Percentiles rank a stretch among this genome's conserved stretches.
These are phyloP conservation scores for Uloborus diversus DNA, from an alignment of 1,140 invertebrate species.

Conservation along the genomic window DNA sequence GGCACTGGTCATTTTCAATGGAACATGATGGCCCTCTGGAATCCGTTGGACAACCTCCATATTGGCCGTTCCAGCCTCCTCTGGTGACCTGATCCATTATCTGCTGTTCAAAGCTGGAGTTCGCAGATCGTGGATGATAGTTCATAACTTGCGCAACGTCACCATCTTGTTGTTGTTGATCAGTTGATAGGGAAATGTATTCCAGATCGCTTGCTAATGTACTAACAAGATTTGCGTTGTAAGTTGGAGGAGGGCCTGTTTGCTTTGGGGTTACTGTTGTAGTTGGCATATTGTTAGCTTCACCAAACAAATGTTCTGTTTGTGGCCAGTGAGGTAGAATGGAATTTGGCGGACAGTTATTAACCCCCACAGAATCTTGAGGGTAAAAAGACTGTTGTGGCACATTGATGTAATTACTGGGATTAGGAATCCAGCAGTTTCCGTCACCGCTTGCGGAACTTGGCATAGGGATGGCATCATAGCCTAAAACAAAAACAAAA, in stretches of 20 bases:
- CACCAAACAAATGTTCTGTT: background rate
- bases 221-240: too few relatives aligned
- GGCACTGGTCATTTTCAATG: too few relatives aligned
- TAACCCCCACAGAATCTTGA: background rate
- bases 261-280: background rate
- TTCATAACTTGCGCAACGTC: background rate
- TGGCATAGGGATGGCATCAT: slow-evolving; percentile 9
- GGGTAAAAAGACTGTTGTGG: slow-evolving; percentile 17
- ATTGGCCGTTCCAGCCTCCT: background rate
- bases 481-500: slow-evolving; percentile 5
- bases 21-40: background rate
- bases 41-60: background rate
- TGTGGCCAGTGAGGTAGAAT: background rate
- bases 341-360: background rate
- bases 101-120: background rate
- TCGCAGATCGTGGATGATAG: background rate
- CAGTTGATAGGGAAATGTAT: background rate
- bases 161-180: slow-evolving; percentile 16
- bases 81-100: background rate
- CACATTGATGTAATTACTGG: background rate
- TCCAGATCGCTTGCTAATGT: too few relatives aligned
- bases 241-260: too few relatives aligned
- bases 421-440: slow-evolving; percentile 1
- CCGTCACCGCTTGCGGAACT: slow-evolving; percentile 2
- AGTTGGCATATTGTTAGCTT: background rate